These are phyloP conservation scores for Epiperipatus broadwayi DNA, from an alignment of 2,888 invertebrate genomes.

Conservation along the genomic window DNA sequence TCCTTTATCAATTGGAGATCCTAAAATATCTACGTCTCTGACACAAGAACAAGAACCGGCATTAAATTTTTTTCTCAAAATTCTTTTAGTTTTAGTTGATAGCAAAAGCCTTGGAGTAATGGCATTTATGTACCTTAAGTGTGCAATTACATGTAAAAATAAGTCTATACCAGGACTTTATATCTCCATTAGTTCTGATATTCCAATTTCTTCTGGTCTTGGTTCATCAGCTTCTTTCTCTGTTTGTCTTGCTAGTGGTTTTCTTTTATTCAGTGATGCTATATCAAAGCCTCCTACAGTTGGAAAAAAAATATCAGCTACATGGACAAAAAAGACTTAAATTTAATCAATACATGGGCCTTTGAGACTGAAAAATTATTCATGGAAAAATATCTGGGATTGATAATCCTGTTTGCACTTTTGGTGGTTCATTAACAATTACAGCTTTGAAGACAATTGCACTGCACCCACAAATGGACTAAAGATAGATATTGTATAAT, in stretches of 20 bases:
- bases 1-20: too few relatives aligned
- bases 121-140: too few relatives aligned
- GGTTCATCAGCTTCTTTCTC: slow-evolving; percentile 92
- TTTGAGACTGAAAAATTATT: slow-evolving; percentile 69
- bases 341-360: slow-evolving; percentile 58
- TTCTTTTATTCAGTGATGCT: slow-evolving; percentile 33
- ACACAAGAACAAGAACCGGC: too few relatives aligned
- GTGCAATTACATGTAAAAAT: too few relatives aligned
- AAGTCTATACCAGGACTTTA: too few relatives aligned
- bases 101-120: too few relatives aligned
- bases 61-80: too few relatives aligned
- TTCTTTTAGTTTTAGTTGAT: too few relatives aligned
- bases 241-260: slow-evolving; percentile 56
- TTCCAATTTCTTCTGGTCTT: slow-evolving; percentile 62
- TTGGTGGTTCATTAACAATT: slow-evolving; percentile 43
- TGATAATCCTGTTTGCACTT: slow-evolving; percentile 83
- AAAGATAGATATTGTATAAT: too few relatives aligned
- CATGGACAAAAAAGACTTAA: slow-evolving; percentile 24
- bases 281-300: slow-evolving; percentile 4
- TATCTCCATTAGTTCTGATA: slow-evolving; percentile 34
- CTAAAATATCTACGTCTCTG: too few relatives aligned
- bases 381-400: slow-evolving; percentile 90
- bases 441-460: too few relatives aligned
- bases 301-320: background rate
- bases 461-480: too few relatives aligned